These are phyloP conservation scores for Agrotis ipsilon DNA, from an alignment of 2,888 invertebrate species.

Conservation along the genomic window DNA sequence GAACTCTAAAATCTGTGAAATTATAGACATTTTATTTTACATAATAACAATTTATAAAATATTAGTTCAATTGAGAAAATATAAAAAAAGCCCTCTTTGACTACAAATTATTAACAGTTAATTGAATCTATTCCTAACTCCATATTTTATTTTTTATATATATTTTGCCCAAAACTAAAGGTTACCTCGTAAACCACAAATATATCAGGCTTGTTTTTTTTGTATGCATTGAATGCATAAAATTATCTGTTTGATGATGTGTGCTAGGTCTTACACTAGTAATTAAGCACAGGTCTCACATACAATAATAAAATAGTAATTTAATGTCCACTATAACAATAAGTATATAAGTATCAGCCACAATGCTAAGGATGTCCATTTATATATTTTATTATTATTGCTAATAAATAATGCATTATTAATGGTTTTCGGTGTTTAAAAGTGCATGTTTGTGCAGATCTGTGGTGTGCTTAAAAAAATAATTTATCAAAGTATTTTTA, in stretches of 20 bases:
- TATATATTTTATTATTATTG: slow-evolving; percentile 44
- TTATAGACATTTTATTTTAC: too few species aligned
- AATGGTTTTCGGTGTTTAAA: slow-evolving; percentile 45
- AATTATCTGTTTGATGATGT: slow-evolving; percentile 10
- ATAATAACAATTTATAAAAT: not conserved
- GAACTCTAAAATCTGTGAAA: not conserved
- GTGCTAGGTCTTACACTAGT: slow-evolving; percentile 21
- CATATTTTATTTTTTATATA: not conserved
- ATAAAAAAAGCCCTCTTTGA: too few species aligned
- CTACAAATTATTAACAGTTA: not conserved
- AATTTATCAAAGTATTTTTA: slow-evolving; percentile 6
- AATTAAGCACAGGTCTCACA: slow-evolving; percentile 1
- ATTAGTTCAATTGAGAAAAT: not conserved
- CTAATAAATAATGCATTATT: slow-evolving; percentile 39
- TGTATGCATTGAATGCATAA: not conserved
- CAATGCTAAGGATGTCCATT: slow-evolving; percentile 22
- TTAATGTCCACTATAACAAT: slow-evolving; percentile 13
- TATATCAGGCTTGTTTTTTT: too few species aligned
- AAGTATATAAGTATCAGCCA: slow-evolving; percentile 10
- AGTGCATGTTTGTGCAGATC: slow-evolving; percentile 62
- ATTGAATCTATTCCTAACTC: slow-evolving; percentile 3
- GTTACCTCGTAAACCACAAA: not conserved
- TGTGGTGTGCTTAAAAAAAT: slow-evolving; percentile 56
- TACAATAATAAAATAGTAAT: slow-evolving; percentile 23
- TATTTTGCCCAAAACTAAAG: not conserved